phyloP scores from a whole-genome alignment of 2,888 invertebrate genomes.

The Drosophila mimica region DNA sequence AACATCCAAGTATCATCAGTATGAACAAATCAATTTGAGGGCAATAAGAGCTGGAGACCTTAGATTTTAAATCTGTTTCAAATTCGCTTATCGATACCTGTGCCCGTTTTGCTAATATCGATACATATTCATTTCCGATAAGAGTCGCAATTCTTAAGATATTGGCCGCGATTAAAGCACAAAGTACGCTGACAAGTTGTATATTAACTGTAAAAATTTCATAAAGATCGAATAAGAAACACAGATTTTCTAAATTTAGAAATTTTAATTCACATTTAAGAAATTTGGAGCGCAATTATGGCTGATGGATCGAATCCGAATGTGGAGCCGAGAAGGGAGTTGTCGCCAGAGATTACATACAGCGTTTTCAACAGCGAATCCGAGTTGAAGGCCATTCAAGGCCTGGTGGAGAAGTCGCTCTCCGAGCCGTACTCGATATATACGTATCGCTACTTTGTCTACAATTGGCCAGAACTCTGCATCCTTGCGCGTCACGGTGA shows the following conservation, averaged over 20 bases:
- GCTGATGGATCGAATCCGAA: conserved; percentile 6
- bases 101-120: not conserved
- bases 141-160: not conserved
- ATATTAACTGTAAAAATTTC: not conserved
- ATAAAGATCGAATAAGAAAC: not conserved
- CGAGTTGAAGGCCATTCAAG: conserved; percentile 45
- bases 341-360: conserved; percentile 81
- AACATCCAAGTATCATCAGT: too few species aligned
- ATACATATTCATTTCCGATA: not conserved
- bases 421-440: conserved; percentile 73
- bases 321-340: not conserved
- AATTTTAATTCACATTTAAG: conserved; percentile 2
- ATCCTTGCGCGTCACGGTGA: conserved; percentile 55
- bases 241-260: not conserved
- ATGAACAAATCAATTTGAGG: too few species aligned
- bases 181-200: not conserved
- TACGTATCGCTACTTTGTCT: conserved; percentile 71
- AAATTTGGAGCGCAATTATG: conserved; percentile 25
- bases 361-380: conserved; percentile 44
- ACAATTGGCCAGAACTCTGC: conserved; percentile 69
- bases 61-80: too few species aligned
- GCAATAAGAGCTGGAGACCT: too few species aligned
- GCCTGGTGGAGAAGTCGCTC: conserved; percentile 53
- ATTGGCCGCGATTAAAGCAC: not conserved
- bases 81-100: not conserved